Percentiles rank a stretch among this genome's conserved stretches.
phyloP scores from a whole-genome alignment of 1,140 invertebrate genomes.

The Drosophila bipectinata region DNA sequence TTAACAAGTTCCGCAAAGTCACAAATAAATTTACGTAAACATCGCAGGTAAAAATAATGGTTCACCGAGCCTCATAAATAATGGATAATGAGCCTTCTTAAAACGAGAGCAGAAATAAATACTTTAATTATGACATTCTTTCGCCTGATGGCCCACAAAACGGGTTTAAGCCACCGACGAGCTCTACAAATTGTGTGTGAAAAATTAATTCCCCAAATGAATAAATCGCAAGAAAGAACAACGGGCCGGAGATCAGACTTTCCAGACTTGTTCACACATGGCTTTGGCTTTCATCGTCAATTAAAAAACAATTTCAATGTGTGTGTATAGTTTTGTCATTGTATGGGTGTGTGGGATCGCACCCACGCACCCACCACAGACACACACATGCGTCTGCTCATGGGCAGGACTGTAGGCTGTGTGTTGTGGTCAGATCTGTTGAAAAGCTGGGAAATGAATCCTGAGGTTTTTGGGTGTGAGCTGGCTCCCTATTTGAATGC shows the following conservation, averaged over 20 bases:
- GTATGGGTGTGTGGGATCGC: conserved; percentile 12
- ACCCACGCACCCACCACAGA: conserved; percentile 13
- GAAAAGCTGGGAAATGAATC: conserved; percentile 63
- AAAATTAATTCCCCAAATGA: conserved; percentile 42
- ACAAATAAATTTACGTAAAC: conserved; percentile 64
- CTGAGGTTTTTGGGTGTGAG: conserved; percentile 42
- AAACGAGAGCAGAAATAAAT: conserved; percentile 19
- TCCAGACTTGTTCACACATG: conserved; percentile 27
- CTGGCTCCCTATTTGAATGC: conserved; percentile 31
- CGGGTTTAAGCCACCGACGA: conserved; percentile 50
- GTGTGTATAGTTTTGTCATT: conserved; percentile 46
- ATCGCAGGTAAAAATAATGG: conserved; percentile 35
- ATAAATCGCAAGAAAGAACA: conserved; percentile 1
- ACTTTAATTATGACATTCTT: conserved; percentile 40
- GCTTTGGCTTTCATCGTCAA: conserved; percentile 52
- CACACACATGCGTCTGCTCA: conserved; percentile 2
- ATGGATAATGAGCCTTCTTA: conserved; percentile 51
- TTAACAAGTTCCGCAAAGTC: conserved; percentile 63
- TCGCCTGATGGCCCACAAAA: conserved; percentile 31
- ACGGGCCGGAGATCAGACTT: conserved; percentile 1
- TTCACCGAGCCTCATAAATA: conserved; percentile 45
- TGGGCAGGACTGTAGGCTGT: conserved; percentile 41
- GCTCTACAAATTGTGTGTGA: conserved; percentile 60
- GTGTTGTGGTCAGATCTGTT: conserved; percentile 66
- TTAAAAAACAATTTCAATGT: conserved; percentile 65